Base-by-base conservation (phyloP, 1,140 invertebrate genomes). In the Drosophila tsacasi region DNA sequence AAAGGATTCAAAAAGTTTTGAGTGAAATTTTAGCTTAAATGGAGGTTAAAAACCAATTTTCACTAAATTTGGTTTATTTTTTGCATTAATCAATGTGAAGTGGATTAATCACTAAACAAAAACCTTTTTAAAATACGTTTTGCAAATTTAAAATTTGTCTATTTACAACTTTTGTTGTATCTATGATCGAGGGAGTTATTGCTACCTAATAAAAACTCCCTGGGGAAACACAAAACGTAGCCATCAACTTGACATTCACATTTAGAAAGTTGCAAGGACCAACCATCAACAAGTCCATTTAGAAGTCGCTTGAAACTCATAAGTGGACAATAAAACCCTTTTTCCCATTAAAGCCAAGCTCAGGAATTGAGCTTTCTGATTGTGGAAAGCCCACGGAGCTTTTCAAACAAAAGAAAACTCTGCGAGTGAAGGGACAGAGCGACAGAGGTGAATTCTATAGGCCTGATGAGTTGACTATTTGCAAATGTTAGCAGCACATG, bases 391-490 rank as follows among this genome's bases (percentile, higher is more conserved):
- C 46, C 27, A 67, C 19, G 49, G 37, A 67, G 63, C 63, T 69
- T 69, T 69, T 37, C 17, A 21, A 27, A 68, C 47, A 69, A 69
- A 54, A 27, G 64, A n/a, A 15, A 57, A 39, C 21, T 57, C 63
- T 30, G 30, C 30, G 2, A 35, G 17, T 19, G 27, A 44, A 19
- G 21, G 47, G 25, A n/a, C n/a, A n/a, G n/a, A n/a, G 2, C 25
- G 27, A n/a, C 35, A 47, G n/a, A 27, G 46, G 35, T 59, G 30
- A 30, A 19, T 72, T 60, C 39, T 55, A 63, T 63, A 54, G 72
- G 49, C 27, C 52, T 73, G 58, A 74, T 74, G 69, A 62, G 69
- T 63, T 74, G 67, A 74, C 72, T 74, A 73, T 74, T 74, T 74
- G 69, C 72, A 76, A 54, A 75, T 75, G 73, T 65, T 57, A 49